These are phyloP conservation scores for Lutraria lutraria DNA, from an alignment of 2,888 invertebrate genomes.

Conservation along the genomic window DNA sequence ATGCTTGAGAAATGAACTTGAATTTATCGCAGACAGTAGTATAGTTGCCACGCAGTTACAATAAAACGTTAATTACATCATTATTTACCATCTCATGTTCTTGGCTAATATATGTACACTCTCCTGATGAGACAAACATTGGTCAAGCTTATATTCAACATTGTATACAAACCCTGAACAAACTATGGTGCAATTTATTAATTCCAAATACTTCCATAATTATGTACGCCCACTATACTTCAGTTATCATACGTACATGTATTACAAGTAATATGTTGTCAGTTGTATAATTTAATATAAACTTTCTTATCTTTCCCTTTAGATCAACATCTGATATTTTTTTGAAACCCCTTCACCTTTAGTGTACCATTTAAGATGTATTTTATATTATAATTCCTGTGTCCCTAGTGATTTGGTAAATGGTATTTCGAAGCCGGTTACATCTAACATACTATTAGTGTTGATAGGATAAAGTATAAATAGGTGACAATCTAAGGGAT, in stretches of 20 bases:
- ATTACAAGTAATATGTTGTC: no score
- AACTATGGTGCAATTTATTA: not conserved
- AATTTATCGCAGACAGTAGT: not conserved
- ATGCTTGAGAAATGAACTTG: not conserved
- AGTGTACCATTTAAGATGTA: not conserved
- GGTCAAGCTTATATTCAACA: not conserved
- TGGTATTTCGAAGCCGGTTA: not conserved
- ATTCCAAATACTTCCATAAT: not conserved
- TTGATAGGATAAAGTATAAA: not conserved
- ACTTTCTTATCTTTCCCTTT: conserved; percentile 1
- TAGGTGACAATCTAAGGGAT: not conserved
- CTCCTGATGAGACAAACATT: not conserved
- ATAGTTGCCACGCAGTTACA: not conserved
- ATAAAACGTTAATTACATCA: not conserved
- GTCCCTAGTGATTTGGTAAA: not conserved
- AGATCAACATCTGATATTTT: not conserved
- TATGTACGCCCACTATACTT: not conserved
- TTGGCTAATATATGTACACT: not conserved
- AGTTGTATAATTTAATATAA: not conserved
- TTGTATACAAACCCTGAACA: not conserved
- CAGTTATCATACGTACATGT: not conserved
- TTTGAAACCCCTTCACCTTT: not conserved
- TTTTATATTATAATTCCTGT: not conserved
- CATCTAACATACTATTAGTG: not conserved
- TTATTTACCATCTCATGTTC: not conserved